A percentile compares a stretch with the other conserved stretches of the same genome.
Conservation (phyloP, 2,113 vertebrate species). For the Gobiocypris rarus region DNA sequence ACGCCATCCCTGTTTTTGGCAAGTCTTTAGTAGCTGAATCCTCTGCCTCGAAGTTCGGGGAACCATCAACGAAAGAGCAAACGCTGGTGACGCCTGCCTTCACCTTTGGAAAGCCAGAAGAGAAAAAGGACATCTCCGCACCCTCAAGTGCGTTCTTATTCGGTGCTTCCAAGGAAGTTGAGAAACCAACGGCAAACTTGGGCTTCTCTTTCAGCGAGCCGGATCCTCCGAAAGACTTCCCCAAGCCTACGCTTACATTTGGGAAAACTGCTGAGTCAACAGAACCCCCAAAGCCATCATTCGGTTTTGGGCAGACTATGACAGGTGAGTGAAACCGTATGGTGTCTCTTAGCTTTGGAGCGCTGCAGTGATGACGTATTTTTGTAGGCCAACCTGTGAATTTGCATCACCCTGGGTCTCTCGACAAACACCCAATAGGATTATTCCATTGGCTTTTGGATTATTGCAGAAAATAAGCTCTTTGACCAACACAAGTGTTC, state of each 20-base stretch:
- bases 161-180: conserved; percentile 77
- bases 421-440: too few species aligned
- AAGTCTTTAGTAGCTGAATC: conserved; percentile 75
- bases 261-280: conserved; percentile 78
- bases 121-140: conserved; percentile 80
- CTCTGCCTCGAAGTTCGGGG: conserved; percentile 66
- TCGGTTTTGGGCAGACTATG: conserved; percentile 81
- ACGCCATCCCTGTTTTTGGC: conserved; percentile 75
- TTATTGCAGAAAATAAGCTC: too few species aligned
- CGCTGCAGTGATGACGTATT: too few species aligned
- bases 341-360: conserved; percentile 18
- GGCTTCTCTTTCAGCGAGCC: conserved; percentile 84
- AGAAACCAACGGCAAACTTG: conserved; percentile 71
- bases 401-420: too few species aligned
- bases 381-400: too few species aligned
- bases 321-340: conserved; percentile 64
- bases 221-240: conserved; percentile 83
- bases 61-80: conserved; percentile 65
- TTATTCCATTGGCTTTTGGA: too few species aligned
- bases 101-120: conserved; percentile 84
- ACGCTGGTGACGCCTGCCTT: conserved; percentile 71
- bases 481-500: too few species aligned
- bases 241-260: conserved; percentile 75
- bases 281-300: conserved; percentile 79
- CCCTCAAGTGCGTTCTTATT: conserved; percentile 76